phyloP scores from a whole-genome alignment of 2,888 invertebrate species.

The Chamaedrilus cognettii region DNA sequence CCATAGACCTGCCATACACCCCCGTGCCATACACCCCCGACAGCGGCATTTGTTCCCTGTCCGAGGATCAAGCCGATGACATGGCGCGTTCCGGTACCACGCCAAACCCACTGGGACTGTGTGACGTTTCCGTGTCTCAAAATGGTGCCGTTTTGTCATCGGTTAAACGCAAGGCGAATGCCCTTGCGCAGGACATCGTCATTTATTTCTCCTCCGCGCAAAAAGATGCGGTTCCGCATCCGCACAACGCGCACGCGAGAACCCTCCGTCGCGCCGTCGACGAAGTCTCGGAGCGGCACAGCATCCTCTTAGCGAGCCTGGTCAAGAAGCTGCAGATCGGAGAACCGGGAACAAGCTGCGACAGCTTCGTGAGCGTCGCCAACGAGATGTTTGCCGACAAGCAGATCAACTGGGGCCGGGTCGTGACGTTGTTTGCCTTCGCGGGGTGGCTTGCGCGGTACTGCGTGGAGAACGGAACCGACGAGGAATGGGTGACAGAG shows the following conservation, averaged over 20 bases:
- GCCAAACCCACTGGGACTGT: no score
- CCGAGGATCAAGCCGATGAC: no score
- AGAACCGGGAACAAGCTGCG: constrained; percentile 37
- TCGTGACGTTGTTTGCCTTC: constrained; percentile 56
- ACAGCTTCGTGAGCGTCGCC: constrained; percentile 41
- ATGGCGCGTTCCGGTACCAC: no score
- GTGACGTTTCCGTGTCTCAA: no score
- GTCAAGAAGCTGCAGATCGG: constrained; percentile 48
- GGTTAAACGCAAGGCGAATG: neutral
- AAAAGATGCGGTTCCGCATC: neutral
- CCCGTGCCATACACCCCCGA: no score
- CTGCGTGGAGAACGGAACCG: constrained; percentile 30
- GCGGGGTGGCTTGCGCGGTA: constrained; percentile 47
- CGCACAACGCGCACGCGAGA: constrained; percentile 48
- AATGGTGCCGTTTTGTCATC: no score
- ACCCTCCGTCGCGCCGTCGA: constrained; percentile 54
- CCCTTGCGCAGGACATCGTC: neutral
- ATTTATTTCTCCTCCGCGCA: neutral
- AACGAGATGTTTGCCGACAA: constrained; percentile 57
- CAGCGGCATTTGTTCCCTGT: no score
- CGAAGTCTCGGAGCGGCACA: constrained; percentile 51
- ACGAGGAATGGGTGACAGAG: neutral
- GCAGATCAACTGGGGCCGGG: constrained; percentile 56
- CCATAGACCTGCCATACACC: no score
- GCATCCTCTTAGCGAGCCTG: constrained; percentile 52